Evolutionary conservation across 2,113 vertebrate species (phyloP).

Genomic region (Hoplias malabaricus): DNA sequence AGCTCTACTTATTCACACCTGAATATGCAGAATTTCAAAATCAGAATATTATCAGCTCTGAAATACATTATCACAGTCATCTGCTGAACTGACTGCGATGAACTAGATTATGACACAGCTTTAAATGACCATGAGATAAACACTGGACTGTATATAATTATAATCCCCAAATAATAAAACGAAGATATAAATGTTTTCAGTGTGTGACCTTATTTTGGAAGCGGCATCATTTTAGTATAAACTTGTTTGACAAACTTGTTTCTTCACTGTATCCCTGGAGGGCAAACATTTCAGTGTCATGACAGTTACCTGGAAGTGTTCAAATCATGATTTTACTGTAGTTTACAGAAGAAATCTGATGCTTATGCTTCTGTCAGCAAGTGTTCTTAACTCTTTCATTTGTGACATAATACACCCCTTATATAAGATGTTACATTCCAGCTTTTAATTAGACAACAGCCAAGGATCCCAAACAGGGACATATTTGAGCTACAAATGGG

Average conservation of each 20-base stretch:
- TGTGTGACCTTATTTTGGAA: slow-evolving; percentile 11
- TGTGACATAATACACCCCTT: too few relatives aligned
- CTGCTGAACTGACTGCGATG: not conserved
- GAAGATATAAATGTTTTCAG: not conserved
- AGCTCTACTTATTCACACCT: not conserved
- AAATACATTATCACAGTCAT: not conserved
- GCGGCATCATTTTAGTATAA: too few relatives aligned
- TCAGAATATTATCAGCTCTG: not conserved
- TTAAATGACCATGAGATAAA: not conserved
- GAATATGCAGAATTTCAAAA: not conserved
- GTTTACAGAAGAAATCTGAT: not conserved
- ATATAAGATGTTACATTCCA: too few relatives aligned
- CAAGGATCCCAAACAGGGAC: too few relatives aligned
- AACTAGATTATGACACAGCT: not conserved
- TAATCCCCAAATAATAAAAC: slow-evolving; percentile 19
- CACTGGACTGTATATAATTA: slow-evolving; percentile 20
- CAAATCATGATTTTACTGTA: not conserved
- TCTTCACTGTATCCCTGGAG: not conserved
- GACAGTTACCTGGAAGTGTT: too few relatives aligned
- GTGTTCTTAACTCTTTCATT: not conserved
- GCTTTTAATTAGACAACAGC: too few relatives aligned
- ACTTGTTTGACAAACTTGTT: too few relatives aligned
- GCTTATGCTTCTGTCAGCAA: not conserved
- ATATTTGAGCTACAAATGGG: too few relatives aligned
- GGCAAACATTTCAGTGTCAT: not conserved